These are phyloP conservation scores for Physocephala rufipes DNA, from an alignment of 2,888 invertebrate species.

Conservation along the genomic window DNA sequence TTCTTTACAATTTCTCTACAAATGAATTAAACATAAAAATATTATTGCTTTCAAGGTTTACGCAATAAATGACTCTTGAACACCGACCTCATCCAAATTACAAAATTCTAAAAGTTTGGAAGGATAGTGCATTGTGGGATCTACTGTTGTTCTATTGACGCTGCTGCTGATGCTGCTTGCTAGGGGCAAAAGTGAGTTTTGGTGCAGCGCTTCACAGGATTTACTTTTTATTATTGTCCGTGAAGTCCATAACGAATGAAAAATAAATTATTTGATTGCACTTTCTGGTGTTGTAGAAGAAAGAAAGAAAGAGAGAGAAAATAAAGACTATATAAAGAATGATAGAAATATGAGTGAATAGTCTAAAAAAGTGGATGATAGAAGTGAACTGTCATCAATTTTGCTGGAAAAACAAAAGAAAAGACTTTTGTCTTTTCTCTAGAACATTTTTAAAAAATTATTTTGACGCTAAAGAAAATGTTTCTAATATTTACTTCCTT, in stretches of 20 bases:
- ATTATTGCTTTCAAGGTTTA: slow-evolving; percentile 1
- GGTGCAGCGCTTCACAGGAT: slow-evolving; percentile 21
- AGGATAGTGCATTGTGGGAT: too few species aligned
- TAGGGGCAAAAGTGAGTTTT: slow-evolving; percentile 10
- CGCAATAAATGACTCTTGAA: slow-evolving; percentile 37
- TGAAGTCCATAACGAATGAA: slow-evolving; percentile 26
- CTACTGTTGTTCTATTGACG: neutral
- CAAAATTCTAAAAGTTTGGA: neutral
- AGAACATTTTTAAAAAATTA: too few species aligned
- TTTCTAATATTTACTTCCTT: too few species aligned
- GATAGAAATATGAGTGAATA: neutral
- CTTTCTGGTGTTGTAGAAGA: neutral
- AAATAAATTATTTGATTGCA: neutral
- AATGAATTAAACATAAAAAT: neutral
- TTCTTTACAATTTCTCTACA: slow-evolving; percentile 10
- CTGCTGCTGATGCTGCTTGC: slow-evolving; percentile 14
- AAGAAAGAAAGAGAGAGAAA: neutral
- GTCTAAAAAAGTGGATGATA: neutral
- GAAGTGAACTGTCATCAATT: neutral
- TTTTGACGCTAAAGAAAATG: too few species aligned
- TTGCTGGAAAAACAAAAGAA: too few species aligned
- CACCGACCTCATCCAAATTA: slow-evolving; percentile 34
- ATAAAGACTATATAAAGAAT: too few species aligned
- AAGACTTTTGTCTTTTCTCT: too few species aligned
- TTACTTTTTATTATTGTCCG: slow-evolving; percentile 33